Base-by-base conservation (phyloP, 2,113 vertebrate species). In the Megaptera novaeangliae region DNA sequence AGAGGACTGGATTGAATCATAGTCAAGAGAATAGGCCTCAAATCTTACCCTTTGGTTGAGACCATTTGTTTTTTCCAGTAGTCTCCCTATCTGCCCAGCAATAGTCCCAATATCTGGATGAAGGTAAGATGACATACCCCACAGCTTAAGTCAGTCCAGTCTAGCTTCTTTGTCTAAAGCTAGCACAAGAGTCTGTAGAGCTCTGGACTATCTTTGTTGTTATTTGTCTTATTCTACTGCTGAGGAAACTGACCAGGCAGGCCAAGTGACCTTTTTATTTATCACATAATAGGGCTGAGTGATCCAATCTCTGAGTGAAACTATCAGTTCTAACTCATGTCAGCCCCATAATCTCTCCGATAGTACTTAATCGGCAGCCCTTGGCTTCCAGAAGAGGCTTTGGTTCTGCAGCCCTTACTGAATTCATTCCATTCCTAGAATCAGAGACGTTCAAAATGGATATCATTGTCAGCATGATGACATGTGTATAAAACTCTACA, bases 191-290 rank as follows among this genome's bases (percentile, higher is more conserved):
- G 36, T 84, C 12, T 84, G 6, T 71, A 66, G 41, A 46, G n/a
- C 31, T 82, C 13, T 88, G n/a, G 49, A 21, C 21, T 91, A 6
- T 44, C 29, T 27, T 80, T 41, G 20, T 86, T 78, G 91, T 92
- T 80, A 46, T 95, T 85, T 92, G 39, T 89, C 36, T 34, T 68
- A 8, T 83, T 94, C 44, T 94, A 25, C 10, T 88, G 36, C 34
- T 80, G 12, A 92, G 82, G 44, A 92, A 59, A 85, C 61, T 93
- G 55, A 55, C 55, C 55, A 55, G 57, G 88, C 17, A 74, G 66
- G 23, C 39, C 64, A 82, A 93, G n/a, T 74, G 71, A 91, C 49
- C 23, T 89, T 94, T 94, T 74, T 61, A 36, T 80, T 97, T 82
- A 74, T 59, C 46, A 69, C 7, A 6, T 41, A 85, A 46, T 18